phyloP scores from a whole-genome alignment of 1,140 invertebrate genomes.

The Scaptomyza hsui region DNA sequence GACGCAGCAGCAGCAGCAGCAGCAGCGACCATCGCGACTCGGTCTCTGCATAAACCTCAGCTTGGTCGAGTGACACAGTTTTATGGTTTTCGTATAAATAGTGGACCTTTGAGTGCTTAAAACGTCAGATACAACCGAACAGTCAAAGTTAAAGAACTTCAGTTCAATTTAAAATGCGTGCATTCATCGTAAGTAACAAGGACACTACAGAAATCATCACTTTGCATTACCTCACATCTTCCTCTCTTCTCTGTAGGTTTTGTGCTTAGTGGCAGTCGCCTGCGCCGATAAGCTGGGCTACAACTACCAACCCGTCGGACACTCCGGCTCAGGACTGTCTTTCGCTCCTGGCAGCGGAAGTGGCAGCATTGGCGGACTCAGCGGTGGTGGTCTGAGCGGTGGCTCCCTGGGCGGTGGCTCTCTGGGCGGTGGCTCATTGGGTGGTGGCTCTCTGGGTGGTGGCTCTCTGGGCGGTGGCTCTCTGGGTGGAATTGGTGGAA shows the following conservation, averaged over 20 bases:
- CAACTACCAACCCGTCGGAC: conserved; percentile 76
- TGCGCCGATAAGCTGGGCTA: conserved; percentile 77
- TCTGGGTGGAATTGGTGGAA: conserved; percentile 19
- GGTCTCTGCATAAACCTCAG: conserved; percentile 73
- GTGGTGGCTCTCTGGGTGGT: conserved; percentile 4
- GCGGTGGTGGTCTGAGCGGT: conserved; percentile 38
- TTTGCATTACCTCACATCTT: conserved; percentile 47
- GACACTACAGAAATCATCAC: conserved; percentile 10
- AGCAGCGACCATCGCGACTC: conserved; percentile 44
- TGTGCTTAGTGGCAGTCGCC: conserved; percentile 76
- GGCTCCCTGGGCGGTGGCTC: conserved; percentile 8
- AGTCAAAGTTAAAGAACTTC: conserved; percentile 76
- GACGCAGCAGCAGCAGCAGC: conserved; percentile 8
- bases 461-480: conserved; percentile 9
- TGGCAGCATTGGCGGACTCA: conserved; percentile 32
- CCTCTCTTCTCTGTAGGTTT: conserved; percentile 48
- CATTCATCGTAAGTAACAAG: conserved; percentile 74
- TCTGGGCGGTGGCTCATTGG: conserved; percentile 5
- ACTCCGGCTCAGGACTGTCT: conserved; percentile 68
- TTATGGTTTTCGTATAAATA: conserved; percentile 73
- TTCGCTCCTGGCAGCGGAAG: conserved; percentile 51
- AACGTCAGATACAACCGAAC: conserved; percentile 69
- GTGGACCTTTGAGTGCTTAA: conserved; percentile 59
- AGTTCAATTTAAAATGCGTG: conserved; percentile 73
- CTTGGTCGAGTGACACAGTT: conserved; percentile 74